Percentiles rank a stretch among this genome's conserved stretches.
Conservation (phyloP, 2,113 vertebrate species). For the Myotis lucifugus region DNA sequence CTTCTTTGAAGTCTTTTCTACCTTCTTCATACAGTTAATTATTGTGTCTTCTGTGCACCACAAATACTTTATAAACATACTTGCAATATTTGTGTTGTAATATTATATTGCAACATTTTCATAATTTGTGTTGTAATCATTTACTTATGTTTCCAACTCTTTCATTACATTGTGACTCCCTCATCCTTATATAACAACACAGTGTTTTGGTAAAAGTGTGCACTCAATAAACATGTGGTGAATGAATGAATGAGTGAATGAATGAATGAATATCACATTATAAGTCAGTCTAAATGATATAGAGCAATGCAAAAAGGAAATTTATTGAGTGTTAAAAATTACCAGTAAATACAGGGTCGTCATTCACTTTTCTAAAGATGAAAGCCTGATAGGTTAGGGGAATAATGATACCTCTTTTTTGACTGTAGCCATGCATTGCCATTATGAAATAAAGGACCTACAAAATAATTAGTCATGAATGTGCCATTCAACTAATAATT, state of each 20-base stretch:
- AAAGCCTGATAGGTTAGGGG: not conserved
- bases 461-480: not conserved
- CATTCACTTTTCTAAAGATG: not conserved
- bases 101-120: not conserved
- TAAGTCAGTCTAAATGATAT: not conserved
- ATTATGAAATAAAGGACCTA: not conserved
- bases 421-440: not conserved
- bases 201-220: not conserved
- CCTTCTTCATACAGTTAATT: not conserved
- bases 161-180: not conserved
- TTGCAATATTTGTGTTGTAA: not conserved
- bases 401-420: not conserved
- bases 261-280: not conserved
- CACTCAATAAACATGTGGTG: not conserved
- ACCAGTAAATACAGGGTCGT: not conserved
- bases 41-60: not conserved
- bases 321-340: not conserved
- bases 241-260: not conserved
- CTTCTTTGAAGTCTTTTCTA: not conserved
- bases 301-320: not conserved
- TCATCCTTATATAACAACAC: not conserved
- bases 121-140: not conserved
- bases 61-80: not conserved
- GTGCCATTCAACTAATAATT: not conserved
- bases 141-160: not conserved